Conservation (phyloP, 2,888 invertebrate species). For the Drosophila cyrtoloma region DNA sequence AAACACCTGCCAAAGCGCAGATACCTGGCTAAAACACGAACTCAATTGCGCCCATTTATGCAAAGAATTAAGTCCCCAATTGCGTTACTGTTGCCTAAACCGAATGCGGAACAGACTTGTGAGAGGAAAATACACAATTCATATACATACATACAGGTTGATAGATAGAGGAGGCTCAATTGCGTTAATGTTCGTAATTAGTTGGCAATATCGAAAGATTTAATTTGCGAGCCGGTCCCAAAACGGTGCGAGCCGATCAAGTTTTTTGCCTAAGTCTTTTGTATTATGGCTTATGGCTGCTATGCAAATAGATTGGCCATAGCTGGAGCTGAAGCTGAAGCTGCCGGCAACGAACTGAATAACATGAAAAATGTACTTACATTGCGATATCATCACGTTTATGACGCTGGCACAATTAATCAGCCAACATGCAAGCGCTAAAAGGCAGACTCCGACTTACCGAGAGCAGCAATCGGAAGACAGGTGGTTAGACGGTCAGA, state of each 20-base stretch:
- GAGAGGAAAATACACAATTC: neutral
- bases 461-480: neutral
- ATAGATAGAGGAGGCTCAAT: slow-evolving; percentile 58
- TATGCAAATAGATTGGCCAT: slow-evolving; percentile 69
- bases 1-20: slow-evolving; percentile 68
- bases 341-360: slow-evolving; percentile 81
- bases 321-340: slow-evolving; percentile 25
- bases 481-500: neutral
- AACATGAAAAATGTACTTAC: slow-evolving; percentile 82
- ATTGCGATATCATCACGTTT: slow-evolving; percentile 85
- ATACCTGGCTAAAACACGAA: slow-evolving; percentile 58
- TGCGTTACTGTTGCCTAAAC: slow-evolving; percentile 40
- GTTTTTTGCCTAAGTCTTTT: slow-evolving; percentile 77
- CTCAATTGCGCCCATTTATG: slow-evolving; percentile 64
- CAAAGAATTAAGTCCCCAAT: slow-evolving; percentile 70
- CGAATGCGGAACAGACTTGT: slow-evolving; percentile 40
- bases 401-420: slow-evolving; percentile 85
- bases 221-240: slow-evolving; percentile 46
- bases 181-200: slow-evolving; percentile 76
- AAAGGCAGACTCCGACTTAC: slow-evolving; percentile 63
- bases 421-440: slow-evolving; percentile 83
- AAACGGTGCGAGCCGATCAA: slow-evolving; percentile 56
- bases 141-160: neutral
- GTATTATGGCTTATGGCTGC: slow-evolving; percentile 48
- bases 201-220: slow-evolving; percentile 74